Evolutionary conservation across 2,888 invertebrate species (phyloP).

Genomic region (Troides oblongomaculatus): DNA sequence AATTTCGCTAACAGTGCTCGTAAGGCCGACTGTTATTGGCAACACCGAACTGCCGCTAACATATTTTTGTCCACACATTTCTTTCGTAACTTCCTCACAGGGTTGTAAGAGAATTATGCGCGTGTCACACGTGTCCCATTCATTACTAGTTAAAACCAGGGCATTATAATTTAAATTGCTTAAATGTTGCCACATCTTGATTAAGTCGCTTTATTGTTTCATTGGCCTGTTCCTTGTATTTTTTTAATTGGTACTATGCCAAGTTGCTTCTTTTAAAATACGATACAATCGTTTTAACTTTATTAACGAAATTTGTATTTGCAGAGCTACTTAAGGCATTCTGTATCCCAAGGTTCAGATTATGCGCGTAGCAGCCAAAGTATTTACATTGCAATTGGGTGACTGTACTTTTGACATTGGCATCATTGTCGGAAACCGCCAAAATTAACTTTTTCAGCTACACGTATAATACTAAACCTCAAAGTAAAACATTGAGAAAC

Average conservation of each 20-base stretch:
- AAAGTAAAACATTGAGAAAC: too few species aligned
- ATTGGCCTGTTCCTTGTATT: conserved; percentile 28
- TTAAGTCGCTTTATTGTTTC: conserved; percentile 31
- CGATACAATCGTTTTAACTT: not conserved
- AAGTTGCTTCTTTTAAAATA: not conserved
- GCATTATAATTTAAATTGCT: not conserved
- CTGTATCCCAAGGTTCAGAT: too few species aligned
- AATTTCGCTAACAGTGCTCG: conserved; percentile 5
- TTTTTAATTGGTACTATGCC: conserved; percentile 33
- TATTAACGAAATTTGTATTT: not conserved
- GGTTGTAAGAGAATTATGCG: not conserved
- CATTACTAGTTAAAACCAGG: not conserved
- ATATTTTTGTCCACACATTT: conserved; percentile 34
- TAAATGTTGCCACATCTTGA: conserved; percentile 32
- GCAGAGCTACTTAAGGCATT: too few species aligned
- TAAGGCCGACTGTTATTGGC: conserved; percentile 24
- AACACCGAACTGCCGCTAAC: conserved; percentile 30
- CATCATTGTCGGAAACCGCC: too few species aligned
- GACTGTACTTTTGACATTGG: too few species aligned
- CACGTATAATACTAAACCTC: too few species aligned
- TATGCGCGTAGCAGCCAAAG: too few species aligned
- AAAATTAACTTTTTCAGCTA: too few species aligned
- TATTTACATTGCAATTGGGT: too few species aligned
- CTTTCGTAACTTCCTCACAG: conserved; percentile 32
- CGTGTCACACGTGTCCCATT: not conserved